These are phyloP conservation scores for Anodontia alba DNA, from an alignment of 2,888 invertebrate species.

Conservation along the genomic window DNA sequence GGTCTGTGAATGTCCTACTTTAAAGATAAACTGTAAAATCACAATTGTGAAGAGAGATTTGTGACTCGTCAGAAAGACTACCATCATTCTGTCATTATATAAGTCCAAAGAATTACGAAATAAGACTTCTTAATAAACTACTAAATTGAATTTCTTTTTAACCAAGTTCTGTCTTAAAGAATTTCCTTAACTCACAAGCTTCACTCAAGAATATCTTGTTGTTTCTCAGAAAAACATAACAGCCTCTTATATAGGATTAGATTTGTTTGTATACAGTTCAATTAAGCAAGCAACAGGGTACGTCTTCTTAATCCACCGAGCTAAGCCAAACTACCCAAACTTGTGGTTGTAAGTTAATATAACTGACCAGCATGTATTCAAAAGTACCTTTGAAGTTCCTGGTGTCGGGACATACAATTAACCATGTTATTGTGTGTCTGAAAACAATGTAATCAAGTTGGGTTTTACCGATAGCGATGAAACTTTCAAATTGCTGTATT, in stretches of 20 bases:
- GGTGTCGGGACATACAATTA: not conserved
- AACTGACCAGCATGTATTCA: not conserved
- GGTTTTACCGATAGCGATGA: not conserved
- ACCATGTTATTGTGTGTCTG: not conserved
- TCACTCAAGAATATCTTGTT: not conserved
- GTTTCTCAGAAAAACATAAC: not conserved
- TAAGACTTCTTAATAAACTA: no score
- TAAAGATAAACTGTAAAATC: not conserved
- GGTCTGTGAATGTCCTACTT: conserved; percentile 29
- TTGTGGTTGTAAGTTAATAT: not conserved
- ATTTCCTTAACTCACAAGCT: no score
- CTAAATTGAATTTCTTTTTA: not conserved
- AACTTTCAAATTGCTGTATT: not conserved
- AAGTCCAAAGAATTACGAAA: not conserved
- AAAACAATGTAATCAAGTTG: not conserved
- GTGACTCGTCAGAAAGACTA: not conserved
- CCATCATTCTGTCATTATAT: not conserved
- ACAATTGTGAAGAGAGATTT: not conserved
- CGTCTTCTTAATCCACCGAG: not conserved
- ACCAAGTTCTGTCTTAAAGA: no score
- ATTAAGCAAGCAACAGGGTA: not conserved
- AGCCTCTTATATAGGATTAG: not conserved
- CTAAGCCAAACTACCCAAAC: not conserved
- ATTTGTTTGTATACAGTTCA: not conserved
- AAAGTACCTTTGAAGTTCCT: not conserved